Conservation (phyloP, 1,140 invertebrate genomes). For the Paralvinella palmiformis region DNA sequence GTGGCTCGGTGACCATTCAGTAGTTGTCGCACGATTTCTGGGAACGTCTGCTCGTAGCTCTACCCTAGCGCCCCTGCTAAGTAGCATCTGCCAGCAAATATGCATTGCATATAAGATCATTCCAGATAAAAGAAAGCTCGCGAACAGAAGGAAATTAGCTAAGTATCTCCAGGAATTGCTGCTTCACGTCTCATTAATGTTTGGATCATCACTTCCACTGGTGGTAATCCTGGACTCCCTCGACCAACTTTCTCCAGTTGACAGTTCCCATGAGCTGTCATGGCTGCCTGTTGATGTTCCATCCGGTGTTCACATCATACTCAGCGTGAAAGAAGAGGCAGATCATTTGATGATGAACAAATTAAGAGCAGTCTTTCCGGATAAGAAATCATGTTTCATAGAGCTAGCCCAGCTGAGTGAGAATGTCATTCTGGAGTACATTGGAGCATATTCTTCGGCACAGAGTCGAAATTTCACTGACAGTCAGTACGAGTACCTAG, state of each 20-base stretch:
- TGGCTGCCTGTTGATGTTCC: background rate
- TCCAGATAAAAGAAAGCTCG: background rate
- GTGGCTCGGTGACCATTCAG: background rate
- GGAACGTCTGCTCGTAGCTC: background rate
- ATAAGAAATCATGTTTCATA: too few relatives aligned
- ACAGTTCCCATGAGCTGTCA: background rate
- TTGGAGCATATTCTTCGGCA: too few relatives aligned
- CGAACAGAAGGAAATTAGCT: background rate
- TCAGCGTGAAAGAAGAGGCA: too few relatives aligned
- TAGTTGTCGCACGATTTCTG: background rate
- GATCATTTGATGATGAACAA: too few relatives aligned
- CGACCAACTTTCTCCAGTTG: background rate
- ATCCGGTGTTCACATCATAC: background rate
- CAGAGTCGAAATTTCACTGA: too few relatives aligned
- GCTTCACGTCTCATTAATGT: background rate
- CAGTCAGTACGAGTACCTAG: too few relatives aligned
- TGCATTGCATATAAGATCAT: background rate
- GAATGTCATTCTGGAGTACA: too few relatives aligned
- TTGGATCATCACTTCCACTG: background rate
- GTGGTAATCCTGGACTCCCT: background rate
- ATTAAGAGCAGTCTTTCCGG: too few relatives aligned
- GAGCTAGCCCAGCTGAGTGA: too few relatives aligned
- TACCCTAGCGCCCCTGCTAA: background rate
- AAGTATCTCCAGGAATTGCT: background rate
- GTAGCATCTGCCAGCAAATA: background rate